A percentile compares a stretch with the other conserved stretches of the same genome.
These are phyloP conservation scores for Clarias fuscus DNA, from an alignment of 2,797 vertebrate species.

Conservation along the genomic window DNA sequence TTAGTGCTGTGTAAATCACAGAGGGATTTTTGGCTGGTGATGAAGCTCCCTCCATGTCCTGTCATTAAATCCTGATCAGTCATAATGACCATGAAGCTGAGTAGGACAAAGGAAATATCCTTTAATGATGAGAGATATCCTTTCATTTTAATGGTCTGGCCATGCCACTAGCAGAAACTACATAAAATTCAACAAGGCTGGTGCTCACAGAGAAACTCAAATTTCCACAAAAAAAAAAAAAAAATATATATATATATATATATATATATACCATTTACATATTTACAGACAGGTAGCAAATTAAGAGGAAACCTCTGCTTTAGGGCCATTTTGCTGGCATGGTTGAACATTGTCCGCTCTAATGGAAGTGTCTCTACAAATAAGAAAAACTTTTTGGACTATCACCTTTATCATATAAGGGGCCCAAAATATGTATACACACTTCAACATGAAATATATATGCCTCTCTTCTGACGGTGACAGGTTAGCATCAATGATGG, in stretches of 20 bases:
- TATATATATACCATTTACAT: not conserved
- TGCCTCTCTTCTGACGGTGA: too few species aligned
- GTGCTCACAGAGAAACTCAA: not conserved
- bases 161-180: conserved; percentile 42
- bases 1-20: conserved; percentile 85
- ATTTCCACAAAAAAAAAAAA: not conserved
- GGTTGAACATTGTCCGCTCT: too few species aligned
- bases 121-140: conserved; percentile 68
- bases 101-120: conserved; percentile 63
- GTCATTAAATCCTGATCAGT: conserved; percentile 83
- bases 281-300: not conserved
- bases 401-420: not conserved
- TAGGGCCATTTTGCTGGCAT: not conserved
- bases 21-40: conserved; percentile 74
- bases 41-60: conserved; percentile 76
- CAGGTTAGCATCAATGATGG: too few species aligned
- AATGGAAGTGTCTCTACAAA: not conserved
- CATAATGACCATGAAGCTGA: conserved; percentile 78
- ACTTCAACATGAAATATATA: too few species aligned
- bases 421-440: too few species aligned
- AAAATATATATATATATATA: too few species aligned
- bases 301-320: not conserved
- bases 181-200: conserved; percentile 31
- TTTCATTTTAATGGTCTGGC: conserved; percentile 40
- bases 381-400: not conserved